Evolutionary conservation across 2,888 invertebrate genomes (phyloP).

Genomic region (Chelonus formosanus): DNA sequence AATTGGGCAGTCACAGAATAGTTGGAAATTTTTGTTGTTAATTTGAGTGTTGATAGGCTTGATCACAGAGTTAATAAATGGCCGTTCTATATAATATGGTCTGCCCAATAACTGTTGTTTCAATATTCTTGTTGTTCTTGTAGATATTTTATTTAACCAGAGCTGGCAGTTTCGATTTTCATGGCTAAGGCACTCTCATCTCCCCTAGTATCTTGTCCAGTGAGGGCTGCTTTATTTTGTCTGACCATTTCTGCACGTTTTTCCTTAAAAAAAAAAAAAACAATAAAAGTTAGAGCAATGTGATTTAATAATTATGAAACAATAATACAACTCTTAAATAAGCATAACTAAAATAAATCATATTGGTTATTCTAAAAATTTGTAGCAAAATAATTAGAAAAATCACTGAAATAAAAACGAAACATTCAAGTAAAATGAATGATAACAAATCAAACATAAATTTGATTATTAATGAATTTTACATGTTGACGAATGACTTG

Average conservation of each 20-base stretch:
- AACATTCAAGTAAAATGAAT: constrained; percentile 3
- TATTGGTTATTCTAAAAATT: neutral
- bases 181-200: constrained; percentile 56
- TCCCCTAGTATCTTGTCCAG: constrained; percentile 67
- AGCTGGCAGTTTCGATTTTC: constrained; percentile 71
- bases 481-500: constrained; percentile 87
- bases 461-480: constrained; percentile 48
- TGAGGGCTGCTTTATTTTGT: constrained; percentile 83
- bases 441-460: no score
- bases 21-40: neutral
- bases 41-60: constrained; percentile 9
- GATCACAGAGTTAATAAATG: constrained; percentile 4
- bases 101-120: no score
- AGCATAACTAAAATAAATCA: neutral
- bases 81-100: no score
- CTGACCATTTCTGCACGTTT: constrained; percentile 90
- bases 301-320: no score
- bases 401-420: constrained; percentile 19
- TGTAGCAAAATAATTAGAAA: constrained; percentile 19
- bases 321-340: neutral
- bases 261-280: constrained; percentile 72
- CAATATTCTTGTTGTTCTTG: constrained; percentile 3
- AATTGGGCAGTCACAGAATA: no score
- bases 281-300: no score
- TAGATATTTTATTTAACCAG: constrained; percentile 67